Base-by-base conservation (phyloP, 1,140 invertebrate species). In the Carcinoscorpius rotundicauda region DNA sequence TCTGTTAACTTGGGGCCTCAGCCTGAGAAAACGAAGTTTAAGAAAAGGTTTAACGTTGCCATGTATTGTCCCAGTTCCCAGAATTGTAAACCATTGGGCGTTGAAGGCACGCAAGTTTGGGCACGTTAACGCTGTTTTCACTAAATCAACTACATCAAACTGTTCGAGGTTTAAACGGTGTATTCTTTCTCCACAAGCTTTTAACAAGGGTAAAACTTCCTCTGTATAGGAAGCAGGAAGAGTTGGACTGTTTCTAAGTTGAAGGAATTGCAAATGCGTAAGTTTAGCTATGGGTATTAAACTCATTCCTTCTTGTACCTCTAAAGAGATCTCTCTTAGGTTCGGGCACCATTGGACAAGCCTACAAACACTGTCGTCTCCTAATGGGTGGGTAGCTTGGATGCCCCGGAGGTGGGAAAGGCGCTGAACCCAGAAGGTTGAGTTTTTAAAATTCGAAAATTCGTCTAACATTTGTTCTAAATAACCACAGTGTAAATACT, bases 91-190 rank as follows among this genome's bases (percentile, higher is more conserved):
- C 68, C 70, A 72, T 52, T 68, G 68, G 49, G 66, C 70, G 50
- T 66, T 70, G 59, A 72, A 70, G 8, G 64, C 58, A 9, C 60
- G 53, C n/a, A 72, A 62, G 58, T 70, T 70, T 9, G 71, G 68
- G 62, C 71, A 72, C 49, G 62, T 61, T 61, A 63, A 59, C 51
- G 68, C 64, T 48, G 56, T 67, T 62, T 62, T 68, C n/a, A 61
- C 53, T 49, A 72, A 62, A 52, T 72, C 71, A 9, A 72, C 65
- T 11, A 70, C 51, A 53, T 72, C 71, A 55, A 70, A 72, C 10
- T 67, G 55, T 65, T 69, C 68, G 51, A 72, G 62, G 49, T 58
- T 62, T 51, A 71, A 51, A 6, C 60, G 57, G 10, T 63, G 10
- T 48, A 72, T 58, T 55, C 67, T 65, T n/a, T 67, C 52, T 51